Conservation (phyloP, 2,113 vertebrate species). For the Sialia sialis region DNA sequence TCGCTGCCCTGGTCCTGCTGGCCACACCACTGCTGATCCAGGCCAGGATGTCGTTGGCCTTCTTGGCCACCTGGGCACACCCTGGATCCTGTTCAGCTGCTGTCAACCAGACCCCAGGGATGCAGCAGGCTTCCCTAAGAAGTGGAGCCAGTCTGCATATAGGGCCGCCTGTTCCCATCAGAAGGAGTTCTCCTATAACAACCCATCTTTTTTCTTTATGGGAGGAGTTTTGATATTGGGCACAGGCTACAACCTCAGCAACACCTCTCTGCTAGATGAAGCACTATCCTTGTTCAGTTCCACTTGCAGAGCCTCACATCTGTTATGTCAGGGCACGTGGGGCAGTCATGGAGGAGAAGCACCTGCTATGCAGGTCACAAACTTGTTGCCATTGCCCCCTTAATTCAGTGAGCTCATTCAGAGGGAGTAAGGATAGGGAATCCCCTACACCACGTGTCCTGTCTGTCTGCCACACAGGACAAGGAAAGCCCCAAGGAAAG, state of each 20-base stretch:
- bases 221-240: neutral
- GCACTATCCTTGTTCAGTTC: neutral
- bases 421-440: neutral
- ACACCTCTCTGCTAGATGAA: neutral
- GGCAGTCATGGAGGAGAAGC: neutral
- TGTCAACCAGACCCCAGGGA: neutral
- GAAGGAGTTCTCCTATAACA: neutral
- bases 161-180: neutral
- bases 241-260: neutral
- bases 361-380: neutral
- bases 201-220: neutral
- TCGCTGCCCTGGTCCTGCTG: neutral
- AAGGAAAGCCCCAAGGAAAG: neutral
- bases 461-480: neutral
- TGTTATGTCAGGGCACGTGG: neutral
- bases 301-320: neutral
- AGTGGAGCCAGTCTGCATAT: neutral
- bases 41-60: neutral
- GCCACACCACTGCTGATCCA: neutral
- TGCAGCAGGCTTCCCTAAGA: neutral
- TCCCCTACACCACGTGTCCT: neutral
- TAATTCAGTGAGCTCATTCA: neutral
- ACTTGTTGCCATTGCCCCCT: neutral
- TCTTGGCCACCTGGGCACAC: neutral
- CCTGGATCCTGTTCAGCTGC: neutral